A percentile compares a stretch with the other conserved stretches of the same genome.
These are phyloP conservation scores for Pseudochirops cupreus DNA, from an alignment of 2,797 vertebrate species.

Conservation along the genomic window DNA sequence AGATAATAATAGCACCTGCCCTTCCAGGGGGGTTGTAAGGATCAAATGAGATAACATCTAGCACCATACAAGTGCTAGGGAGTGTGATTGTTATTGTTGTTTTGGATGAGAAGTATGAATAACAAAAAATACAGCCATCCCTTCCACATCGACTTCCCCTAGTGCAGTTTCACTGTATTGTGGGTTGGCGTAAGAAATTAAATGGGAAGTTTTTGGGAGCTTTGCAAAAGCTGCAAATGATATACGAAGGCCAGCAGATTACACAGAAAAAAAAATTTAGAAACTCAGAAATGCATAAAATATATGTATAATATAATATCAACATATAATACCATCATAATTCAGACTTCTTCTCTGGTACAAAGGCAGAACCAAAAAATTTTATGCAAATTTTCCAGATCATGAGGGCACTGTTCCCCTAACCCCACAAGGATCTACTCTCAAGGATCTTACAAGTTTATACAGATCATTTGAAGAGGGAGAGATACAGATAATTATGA, in stretches of 20 bases:
- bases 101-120: background rate
- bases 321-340: background rate
- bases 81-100: background rate
- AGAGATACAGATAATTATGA: background rate
- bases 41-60: constrained; percentile 3
- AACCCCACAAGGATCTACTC: background rate
- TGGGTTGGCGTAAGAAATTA: background rate
- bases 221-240: background rate
- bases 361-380: background rate
- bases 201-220: background rate
- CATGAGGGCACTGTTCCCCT: background rate
- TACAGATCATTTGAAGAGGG: background rate
- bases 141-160: background rate
- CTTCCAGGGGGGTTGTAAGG: background rate
- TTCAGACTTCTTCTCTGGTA: background rate
- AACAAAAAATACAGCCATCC: background rate
- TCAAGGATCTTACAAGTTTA: background rate
- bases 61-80: background rate
- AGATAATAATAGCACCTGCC: background rate
- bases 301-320: background rate
- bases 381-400: background rate
- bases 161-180: background rate
- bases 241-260: background rate
- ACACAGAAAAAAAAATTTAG: background rate
- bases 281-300: background rate